Percentiles rank a stretch among this genome's conserved stretches.
These are phyloP conservation scores for Marmota monax DNA, from an alignment of 2,113 vertebrate species.

Conservation along the genomic window DNA sequence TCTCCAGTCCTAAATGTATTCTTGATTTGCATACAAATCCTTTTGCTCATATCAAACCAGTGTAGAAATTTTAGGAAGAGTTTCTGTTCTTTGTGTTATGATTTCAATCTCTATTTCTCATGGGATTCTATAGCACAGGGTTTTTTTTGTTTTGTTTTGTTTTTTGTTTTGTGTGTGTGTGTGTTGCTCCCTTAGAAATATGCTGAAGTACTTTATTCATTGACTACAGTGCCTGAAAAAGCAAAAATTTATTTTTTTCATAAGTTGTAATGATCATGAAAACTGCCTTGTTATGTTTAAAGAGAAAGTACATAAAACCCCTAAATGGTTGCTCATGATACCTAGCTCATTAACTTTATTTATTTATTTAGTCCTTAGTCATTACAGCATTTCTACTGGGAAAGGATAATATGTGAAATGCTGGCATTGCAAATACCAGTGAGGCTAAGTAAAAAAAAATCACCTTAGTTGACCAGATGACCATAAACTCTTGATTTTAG, in stretches of 20 bases:
- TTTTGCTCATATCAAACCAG: constrained; percentile 34
- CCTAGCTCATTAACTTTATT: constrained; percentile 1
- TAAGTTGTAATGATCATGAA: constrained; percentile 25
- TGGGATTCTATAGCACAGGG: background rate
- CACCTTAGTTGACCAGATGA: constrained; percentile 34
- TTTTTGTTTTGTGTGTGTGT: background rate
- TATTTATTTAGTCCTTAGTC: background rate
- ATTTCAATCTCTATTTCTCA: background rate
- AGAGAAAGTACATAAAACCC: constrained; percentile 48
- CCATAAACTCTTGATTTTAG: constrained; percentile 53
- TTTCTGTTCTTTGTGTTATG: constrained; percentile 32
- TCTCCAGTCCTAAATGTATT: background rate
- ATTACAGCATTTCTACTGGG: constrained; percentile 3
- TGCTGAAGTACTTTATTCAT: background rate
- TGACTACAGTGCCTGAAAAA: background rate
- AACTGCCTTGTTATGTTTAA: constrained; percentile 18
- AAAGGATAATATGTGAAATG: constrained; percentile 39
- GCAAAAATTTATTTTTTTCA: constrained; percentile 59
- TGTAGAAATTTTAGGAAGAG: background rate
- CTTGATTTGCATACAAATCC: constrained; percentile 39
- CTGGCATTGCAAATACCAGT: constrained; percentile 46
- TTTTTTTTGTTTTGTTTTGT: background rate
- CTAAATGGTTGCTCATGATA: background rate
- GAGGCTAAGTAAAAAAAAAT: constrained; percentile 48
- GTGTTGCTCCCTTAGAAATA: background rate